phyloP scores from a whole-genome alignment of 2,888 invertebrate species.

The Endomychus coccineus region DNA sequence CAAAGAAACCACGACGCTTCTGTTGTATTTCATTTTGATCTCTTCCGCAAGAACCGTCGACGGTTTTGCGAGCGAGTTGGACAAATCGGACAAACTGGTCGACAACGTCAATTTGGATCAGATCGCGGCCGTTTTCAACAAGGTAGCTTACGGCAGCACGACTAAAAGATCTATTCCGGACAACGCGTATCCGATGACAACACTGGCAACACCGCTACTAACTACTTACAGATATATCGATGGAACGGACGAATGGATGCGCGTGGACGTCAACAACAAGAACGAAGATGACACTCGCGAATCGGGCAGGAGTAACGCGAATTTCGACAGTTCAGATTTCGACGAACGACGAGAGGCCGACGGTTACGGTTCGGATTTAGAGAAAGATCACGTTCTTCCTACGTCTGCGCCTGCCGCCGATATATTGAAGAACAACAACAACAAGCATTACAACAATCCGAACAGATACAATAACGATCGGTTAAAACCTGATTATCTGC shows the following conservation, averaged over 20 bases:
- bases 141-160: conserved; percentile 62
- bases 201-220: conserved; percentile 55
- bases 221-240: conserved; percentile 50
- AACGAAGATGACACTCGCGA: conserved; percentile 10
- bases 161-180: conserved; percentile 63
- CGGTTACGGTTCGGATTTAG: conserved; percentile 60
- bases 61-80: conserved; percentile 33
- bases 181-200: conserved; percentile 55
- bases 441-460: conserved; percentile 68
- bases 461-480: conserved; percentile 49
- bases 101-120: conserved; percentile 57
- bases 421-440: conserved; percentile 68
- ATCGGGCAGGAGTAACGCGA: conserved; percentile 26
- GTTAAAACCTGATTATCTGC: conserved; percentile 36
- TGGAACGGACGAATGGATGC: conserved; percentile 40
- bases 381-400: conserved; percentile 65
- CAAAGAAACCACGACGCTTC: not conserved
- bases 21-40: not conserved
- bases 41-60: conserved; percentile 4
- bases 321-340: conserved; percentile 30
- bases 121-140: conserved; percentile 60
- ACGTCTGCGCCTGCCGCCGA: conserved; percentile 73
- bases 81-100: conserved; percentile 44
- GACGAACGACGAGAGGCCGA: conserved; percentile 34
- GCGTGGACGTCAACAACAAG: conserved; percentile 35